Percentiles rank a stretch among this genome's conserved stretches.
phyloP scores from a whole-genome alignment of 2,888 invertebrate genomes.

The Microchrysa polita region DNA sequence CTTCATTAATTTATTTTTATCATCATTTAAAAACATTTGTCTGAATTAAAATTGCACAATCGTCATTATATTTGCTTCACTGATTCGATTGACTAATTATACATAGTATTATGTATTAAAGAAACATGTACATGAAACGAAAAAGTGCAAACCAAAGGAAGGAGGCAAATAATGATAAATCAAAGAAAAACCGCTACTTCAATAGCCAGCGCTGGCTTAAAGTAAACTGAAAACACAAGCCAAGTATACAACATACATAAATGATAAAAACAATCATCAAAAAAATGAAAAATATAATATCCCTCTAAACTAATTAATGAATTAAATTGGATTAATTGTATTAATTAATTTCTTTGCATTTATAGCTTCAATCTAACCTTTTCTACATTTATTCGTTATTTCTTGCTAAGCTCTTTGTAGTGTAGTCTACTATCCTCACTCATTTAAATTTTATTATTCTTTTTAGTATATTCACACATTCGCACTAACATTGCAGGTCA shows the following conservation, averaged over 20 bases:
- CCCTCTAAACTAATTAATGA: slow-evolving; percentile 39
- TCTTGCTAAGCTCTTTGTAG: slow-evolving; percentile 19
- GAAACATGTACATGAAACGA: too few species aligned
- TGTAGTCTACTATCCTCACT: neutral
- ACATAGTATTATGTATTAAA: too few species aligned
- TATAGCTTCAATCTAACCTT: neutral
- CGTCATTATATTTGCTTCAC: too few species aligned
- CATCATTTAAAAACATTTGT: too few species aligned
- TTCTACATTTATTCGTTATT: neutral
- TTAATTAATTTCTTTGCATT: slow-evolving; percentile 36
- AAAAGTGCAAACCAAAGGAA: too few species aligned
- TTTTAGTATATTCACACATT: neutral
- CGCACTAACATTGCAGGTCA: neutral
- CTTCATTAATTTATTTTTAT: too few species aligned
- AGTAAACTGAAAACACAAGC: neutral
- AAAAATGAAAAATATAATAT: slow-evolving; percentile 43
- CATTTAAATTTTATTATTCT: neutral
- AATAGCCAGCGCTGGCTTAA: too few species aligned
- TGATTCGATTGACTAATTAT: too few species aligned
- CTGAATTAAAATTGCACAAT: too few species aligned
- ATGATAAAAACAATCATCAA: slow-evolving; percentile 8
- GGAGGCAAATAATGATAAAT: too few species aligned
- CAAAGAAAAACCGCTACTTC: too few species aligned
- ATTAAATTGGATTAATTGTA: slow-evolving; percentile 41
- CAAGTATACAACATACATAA: slow-evolving; percentile 5